Evolutionary conservation across 2,797 vertebrate genomes (phyloP).

Genomic region (Phrynocephalus forsythii): DNA sequence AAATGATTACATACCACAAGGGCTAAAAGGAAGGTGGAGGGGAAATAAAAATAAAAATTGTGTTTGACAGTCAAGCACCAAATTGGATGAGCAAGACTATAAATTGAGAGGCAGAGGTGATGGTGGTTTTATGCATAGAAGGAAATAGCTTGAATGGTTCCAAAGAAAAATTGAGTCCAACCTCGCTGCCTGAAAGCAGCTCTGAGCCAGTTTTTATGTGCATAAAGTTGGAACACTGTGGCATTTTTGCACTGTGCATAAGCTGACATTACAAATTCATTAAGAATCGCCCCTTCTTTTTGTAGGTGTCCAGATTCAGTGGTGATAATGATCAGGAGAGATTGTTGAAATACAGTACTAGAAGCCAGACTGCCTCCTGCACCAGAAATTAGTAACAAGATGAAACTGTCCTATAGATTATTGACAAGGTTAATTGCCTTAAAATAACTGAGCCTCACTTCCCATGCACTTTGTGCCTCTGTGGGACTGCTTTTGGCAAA

Average conservation of each 20-base stretch:
- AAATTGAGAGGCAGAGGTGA: neutral
- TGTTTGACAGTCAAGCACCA: neutral
- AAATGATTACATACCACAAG: conserved; percentile 2
- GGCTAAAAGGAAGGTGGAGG: no score
- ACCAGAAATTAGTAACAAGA: neutral
- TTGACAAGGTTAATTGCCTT: neutral
- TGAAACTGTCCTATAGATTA: neutral
- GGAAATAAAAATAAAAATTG: neutral
- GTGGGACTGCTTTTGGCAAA: neutral
- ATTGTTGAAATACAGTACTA: neutral
- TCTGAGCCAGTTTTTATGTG: neutral
- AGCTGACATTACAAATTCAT: neutral
- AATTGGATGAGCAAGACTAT: neutral
- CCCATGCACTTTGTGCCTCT: neutral
- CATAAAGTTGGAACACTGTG: neutral
- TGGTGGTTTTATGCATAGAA: conserved; percentile 14
- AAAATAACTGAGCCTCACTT: neutral
- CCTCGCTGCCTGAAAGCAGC: neutral
- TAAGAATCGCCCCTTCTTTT: neutral
- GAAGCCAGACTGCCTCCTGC: neutral
- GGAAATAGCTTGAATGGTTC: neutral
- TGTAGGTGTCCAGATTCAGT: neutral
- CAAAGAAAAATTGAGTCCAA: neutral
- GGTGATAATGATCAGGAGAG: neutral
- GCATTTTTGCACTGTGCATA: neutral